A percentile compares a stretch with the other conserved stretches of the same genome.
These are phyloP conservation scores for Rhodeus uyekii DNA, from an alignment of 2,797 vertebrate species.

Conservation along the genomic window DNA sequence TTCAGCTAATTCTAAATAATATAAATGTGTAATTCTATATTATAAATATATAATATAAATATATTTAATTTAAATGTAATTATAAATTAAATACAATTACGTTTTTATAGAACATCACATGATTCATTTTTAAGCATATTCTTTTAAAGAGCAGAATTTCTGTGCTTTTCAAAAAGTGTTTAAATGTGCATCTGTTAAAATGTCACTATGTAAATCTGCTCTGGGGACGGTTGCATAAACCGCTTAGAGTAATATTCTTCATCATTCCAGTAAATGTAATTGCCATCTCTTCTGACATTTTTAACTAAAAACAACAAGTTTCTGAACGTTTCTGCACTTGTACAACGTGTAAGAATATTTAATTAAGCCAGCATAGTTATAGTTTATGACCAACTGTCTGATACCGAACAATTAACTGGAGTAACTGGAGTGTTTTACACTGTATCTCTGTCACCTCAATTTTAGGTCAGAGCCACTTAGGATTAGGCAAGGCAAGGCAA, in stretches of 20 bases:
- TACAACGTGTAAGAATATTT: conserved; percentile 5
- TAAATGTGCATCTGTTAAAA: background rate
- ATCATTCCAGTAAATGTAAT: background rate
- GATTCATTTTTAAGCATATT: no score
- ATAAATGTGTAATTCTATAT: no score
- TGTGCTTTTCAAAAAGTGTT: no score
- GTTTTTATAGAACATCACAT: no score
- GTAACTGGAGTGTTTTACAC: background rate
- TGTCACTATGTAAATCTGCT: background rate
- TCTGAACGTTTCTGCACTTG: background rate
- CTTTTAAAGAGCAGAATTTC: no score
- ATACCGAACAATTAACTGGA: conserved; percentile 5
- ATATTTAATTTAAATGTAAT: no score
- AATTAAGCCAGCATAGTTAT: background rate
- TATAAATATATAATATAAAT: no score
- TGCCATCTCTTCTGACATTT: background rate
- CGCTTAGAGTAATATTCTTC: background rate
- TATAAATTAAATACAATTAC: no score
- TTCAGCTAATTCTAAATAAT: no score
- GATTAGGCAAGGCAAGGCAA: no score
- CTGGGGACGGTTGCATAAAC: no score
- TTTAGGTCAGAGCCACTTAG: background rate
- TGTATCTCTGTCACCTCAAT: background rate
- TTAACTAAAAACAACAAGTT: conserved; percentile 14
- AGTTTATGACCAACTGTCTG: background rate